Evolutionary conservation across 2,888 invertebrate genomes (phyloP), one percentile per base, ranked within the genome.

Genomic region (Chrysolina oricalcia): DNA sequence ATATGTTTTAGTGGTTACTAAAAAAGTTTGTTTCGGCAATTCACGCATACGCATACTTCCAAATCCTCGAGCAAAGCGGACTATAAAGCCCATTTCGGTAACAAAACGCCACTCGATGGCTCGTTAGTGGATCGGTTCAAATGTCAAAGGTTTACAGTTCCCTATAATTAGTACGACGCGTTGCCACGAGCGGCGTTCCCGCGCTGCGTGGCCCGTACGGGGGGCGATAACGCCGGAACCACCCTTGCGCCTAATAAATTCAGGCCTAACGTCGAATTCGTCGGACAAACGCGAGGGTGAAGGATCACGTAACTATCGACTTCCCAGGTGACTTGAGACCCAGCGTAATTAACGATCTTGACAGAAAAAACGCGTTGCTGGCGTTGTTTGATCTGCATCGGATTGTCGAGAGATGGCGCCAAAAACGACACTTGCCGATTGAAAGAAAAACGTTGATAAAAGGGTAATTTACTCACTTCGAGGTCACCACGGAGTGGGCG

Each of bases 61-160:
- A 35, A 35, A 35, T 35, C 35, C 35, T 6, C 35, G 35, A 9
- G 17, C 48, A 8, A 17, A 8, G 10, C 48, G 17, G 11, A 23
- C 19, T 66, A 63, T 65, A 66, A 56, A 59, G 65, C 72, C 70
- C 75, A 75, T 70, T 72, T 70, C 79, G 81, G 87, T 87, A 88
- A 87, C 87, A 87, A 84, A 87, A 87, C 84, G 86, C 87, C 85
- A 84, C 83, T 83, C 87, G 86, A 85, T 86, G 81, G 86, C 87
- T 88, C 88, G 88, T 88, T 88, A 88, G 87, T 85, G 84, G 86
- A 88, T 86, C 87, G 88, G 89, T 88, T 89, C 89, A 87, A 85
- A 89, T 89, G 89, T 89, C 89, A 89, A 89, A 89, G 89, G 89
- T 89, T 89, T 89, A 87, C 86, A 83, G 87, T 89, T 89, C 88